A percentile compares a stretch with the other conserved stretches of the same genome.
These are phyloP conservation scores for Leucania comma DNA, from an alignment of 2,888 invertebrate genomes.

Conservation along the genomic window DNA sequence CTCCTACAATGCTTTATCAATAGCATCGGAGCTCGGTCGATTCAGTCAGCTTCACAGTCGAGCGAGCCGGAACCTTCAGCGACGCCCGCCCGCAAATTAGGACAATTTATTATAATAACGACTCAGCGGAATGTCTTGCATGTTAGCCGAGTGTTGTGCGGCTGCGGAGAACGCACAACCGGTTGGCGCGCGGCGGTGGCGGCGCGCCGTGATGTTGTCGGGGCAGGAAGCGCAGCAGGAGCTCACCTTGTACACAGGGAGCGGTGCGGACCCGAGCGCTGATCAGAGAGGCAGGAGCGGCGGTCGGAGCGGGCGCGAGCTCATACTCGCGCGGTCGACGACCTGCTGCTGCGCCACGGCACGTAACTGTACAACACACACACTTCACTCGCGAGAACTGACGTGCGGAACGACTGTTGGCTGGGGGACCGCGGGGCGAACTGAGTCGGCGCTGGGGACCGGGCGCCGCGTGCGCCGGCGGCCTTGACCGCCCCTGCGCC, in stretches of 20 bases:
- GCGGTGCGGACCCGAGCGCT: constrained; percentile 61
- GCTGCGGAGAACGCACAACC: constrained; percentile 43
- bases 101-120: constrained; percentile 33
- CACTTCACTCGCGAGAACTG: constrained; percentile 69
- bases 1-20: constrained; percentile 46
- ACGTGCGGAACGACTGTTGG: constrained; percentile 56
- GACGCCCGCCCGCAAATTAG: constrained; percentile 24
- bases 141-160: constrained; percentile 15
- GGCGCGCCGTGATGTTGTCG: not conserved
- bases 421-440: constrained; percentile 66
- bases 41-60: constrained; percentile 24
- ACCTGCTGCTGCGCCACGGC: constrained; percentile 72
- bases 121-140: constrained; percentile 21
- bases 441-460: constrained; percentile 59
- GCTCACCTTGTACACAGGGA: constrained; percentile 76
- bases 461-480: constrained; percentile 79
- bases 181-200: constrained; percentile 41
- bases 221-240: constrained; percentile 44
- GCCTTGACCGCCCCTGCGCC: constrained; percentile 82
- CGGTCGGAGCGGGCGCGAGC: constrained; percentile 76
- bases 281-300: constrained; percentile 67
- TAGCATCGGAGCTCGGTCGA: constrained; percentile 40
- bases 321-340: constrained; percentile 88
- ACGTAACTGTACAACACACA: constrained; percentile 78
- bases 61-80: constrained; percentile 19